Evolutionary conservation across 2,797 vertebrate species (phyloP).

Genomic region (Aphelocoma californica): DNA sequence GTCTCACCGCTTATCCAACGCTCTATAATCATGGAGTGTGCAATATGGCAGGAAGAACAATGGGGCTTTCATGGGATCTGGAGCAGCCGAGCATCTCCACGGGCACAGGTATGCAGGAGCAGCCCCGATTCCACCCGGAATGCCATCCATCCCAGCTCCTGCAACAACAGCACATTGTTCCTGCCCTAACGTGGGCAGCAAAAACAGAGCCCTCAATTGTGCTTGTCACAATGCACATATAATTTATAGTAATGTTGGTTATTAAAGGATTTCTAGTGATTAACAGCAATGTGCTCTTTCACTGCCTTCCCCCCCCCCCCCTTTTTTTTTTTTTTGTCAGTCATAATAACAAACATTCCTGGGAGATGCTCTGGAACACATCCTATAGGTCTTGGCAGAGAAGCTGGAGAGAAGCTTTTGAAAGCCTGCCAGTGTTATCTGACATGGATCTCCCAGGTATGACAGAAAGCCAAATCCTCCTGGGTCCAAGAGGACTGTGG

Average conservation of each 20-base stretch:
- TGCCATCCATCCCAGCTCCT: conserved; percentile 15
- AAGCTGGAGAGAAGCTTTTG: conserved; percentile 22
- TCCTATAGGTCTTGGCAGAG: conserved; percentile 58
- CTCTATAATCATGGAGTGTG: not conserved
- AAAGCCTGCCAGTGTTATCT: conserved; percentile 32
- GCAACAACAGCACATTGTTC: conserved; percentile 65
- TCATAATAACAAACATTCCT: conserved; percentile 57
- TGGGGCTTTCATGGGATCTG: not conserved
- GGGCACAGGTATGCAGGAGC: conserved; percentile 44
- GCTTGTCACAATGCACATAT: conserved; percentile 37
- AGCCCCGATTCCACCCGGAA: not conserved
- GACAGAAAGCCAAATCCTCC: conserved; percentile 11
- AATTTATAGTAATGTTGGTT: conserved; percentile 69
- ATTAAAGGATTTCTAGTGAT: conserved; percentile 74
- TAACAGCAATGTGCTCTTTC: conserved; percentile 59
- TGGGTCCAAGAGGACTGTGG: not conserved
- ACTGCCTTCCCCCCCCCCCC: fast-evolving
- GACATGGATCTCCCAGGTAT: conserved; percentile 15
- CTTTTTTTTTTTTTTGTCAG: not conserved
- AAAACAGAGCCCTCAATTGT: conserved; percentile 66
- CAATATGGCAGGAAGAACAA: not conserved
- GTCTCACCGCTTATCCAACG: not conserved
- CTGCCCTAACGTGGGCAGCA: conserved; percentile 6
- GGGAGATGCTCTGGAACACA: conserved; percentile 66
- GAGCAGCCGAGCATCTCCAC: not conserved